Conservation (phyloP, 53 echinoderm and acorn worm species). For the Echinarachnius parma region DNA sequence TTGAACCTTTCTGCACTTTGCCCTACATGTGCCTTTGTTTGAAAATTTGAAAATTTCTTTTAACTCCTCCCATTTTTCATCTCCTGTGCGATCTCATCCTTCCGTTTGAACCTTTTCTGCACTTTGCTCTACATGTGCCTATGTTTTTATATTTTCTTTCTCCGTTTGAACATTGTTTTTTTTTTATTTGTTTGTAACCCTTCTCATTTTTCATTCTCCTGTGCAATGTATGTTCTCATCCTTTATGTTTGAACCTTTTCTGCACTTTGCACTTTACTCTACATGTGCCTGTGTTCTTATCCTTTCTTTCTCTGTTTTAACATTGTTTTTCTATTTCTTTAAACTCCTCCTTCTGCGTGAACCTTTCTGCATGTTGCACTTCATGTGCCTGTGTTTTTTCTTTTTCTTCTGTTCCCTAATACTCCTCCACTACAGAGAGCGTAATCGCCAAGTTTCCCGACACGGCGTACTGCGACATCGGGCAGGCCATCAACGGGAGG, state of each 20-base stretch:
- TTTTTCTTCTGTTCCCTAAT: neutral
- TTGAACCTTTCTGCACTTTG: too few species aligned
- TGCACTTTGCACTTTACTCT: too few species aligned
- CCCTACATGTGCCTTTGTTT: too few species aligned
- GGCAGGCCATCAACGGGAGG: constrained; percentile 37
- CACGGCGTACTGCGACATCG: constrained; percentile 28
- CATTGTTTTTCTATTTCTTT: neutral
- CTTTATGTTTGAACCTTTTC: too few species aligned
- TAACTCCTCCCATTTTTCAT: too few species aligned
- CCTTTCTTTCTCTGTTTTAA: neutral
- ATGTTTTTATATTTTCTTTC: neutral
- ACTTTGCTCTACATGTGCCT: neutral
- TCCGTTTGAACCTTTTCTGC: neutral
- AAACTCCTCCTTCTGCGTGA: neutral
- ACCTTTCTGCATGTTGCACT: neutral
- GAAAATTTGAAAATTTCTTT: too few species aligned
- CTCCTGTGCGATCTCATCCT: neutral
- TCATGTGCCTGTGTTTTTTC: neutral
- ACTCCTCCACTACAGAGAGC: constrained; percentile 3
- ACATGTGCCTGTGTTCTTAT: neutral
- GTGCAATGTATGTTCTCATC: too few species aligned
- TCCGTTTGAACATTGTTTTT: too few species aligned
- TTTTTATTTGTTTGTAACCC: too few species aligned
- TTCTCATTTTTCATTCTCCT: too few species aligned
- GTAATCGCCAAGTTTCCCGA: constrained; percentile 34